These are phyloP conservation scores for Falcunculus frontatus DNA, from an alignment of 2,113 vertebrate genomes.

Conservation along the genomic window DNA sequence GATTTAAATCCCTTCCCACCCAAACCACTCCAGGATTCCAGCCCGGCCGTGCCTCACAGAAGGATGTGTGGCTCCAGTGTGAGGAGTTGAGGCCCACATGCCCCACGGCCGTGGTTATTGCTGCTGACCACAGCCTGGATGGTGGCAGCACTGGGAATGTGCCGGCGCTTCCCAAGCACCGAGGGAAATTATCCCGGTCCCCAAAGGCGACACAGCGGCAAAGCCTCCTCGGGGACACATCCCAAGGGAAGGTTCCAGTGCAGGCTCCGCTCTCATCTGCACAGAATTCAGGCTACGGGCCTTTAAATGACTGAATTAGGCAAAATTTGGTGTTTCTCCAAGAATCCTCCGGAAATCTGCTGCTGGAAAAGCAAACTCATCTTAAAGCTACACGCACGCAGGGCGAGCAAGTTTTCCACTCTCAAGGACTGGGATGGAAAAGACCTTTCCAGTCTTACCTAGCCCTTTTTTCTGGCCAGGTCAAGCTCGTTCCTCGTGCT, in stretches of 20 bases:
- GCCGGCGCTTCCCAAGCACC: rapidly evolving
- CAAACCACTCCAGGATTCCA: not conserved
- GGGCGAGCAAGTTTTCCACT: not conserved
- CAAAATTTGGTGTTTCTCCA: conserved; percentile 57
- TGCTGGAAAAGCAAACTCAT: conserved; percentile 64
- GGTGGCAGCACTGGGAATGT: not conserved
- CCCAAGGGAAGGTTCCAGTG: not conserved
- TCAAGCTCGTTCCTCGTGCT: not conserved
- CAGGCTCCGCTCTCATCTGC: rapidly evolving
- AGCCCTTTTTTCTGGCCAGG: not conserved
- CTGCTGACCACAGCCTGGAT: not conserved
- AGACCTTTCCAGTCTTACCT: not conserved
- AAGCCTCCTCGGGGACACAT: rapidly evolving
- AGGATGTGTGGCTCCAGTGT: rapidly evolving
- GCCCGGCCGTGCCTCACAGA: rapidly evolving
- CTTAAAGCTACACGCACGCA: not conserved
- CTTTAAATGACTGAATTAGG: conserved; percentile 44
- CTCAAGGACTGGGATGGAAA: not conserved
- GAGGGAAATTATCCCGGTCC: rapidly evolving
- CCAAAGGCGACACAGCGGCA: rapidly evolving
- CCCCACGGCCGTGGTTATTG: rapidly evolving
- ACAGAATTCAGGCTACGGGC: not conserved
- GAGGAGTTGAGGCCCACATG: not conserved
- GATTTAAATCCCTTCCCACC: not conserved
- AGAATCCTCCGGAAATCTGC: conserved; percentile 61